Evolutionary conservation across 2,888 invertebrate genomes (phyloP), one percentile per base, ranked within the genome.

Genomic region (Anaspis maculata): DNA sequence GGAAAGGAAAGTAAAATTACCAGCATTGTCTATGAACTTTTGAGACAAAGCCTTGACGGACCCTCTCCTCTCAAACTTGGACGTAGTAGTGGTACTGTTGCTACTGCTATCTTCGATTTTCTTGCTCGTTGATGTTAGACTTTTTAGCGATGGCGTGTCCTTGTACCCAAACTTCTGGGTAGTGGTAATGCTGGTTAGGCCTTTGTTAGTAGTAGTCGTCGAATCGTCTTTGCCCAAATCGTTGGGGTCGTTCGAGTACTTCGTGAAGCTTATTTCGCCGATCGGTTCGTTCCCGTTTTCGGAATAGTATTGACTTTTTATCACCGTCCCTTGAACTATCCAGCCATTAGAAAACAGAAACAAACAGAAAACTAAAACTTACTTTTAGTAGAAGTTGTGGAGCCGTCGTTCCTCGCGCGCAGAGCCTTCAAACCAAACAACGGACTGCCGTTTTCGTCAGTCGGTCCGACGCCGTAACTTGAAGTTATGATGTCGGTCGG

Each of bases 401-500:
- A 72, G 51, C 73, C 73, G 48, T 73, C 73, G 48, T 21, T 34
- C 54, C 74, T 72, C 37, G 71, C 71, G 43, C 74, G 70, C 37
- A 87, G 69, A 34, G 87, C 86, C 55, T 74, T 75, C 47, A 87
- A 75, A 32, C 87, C 87, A 64, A 87, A 87, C 35, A 87, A 68
- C 13, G 86, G 86, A 35, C 73, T 70, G 7, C 87, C 86, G 48
- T 83, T 77, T 44, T 85, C 83, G 57, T 87, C 87, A 2, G 82
- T 77, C 14, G 87, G 87, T 1, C 87, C 87, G 2, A 84, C 81
- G 2, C 86, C 86, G 60, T 87, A 87, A 58, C 84, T 82, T 2
- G 85, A 85, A 2, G 81, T 85, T 37, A 87, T 79, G 15, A 74
- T 74, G 57, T 83, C 81, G 0, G 71, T 71, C 1, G 73, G 69